phyloP scores from a whole-genome alignment of 2,888 invertebrate species.

The Fabriciana adippe region DNA sequence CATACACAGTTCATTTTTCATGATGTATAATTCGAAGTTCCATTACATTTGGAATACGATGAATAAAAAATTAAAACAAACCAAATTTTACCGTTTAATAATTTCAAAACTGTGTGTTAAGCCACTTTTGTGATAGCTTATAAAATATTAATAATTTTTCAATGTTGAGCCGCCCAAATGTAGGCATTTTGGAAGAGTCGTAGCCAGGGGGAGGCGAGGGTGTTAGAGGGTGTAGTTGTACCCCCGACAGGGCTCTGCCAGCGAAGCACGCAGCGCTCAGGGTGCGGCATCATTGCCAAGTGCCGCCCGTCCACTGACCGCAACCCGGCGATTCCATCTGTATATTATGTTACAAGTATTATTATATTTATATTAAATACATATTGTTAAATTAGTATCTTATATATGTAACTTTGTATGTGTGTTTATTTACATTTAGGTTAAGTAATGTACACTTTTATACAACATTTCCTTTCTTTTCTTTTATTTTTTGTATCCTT shows the following conservation, averaged over 20 bases:
- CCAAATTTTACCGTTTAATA: no score
- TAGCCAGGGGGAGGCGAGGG: constrained; percentile 93
- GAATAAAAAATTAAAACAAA: no score
- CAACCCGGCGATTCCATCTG: constrained; percentile 93
- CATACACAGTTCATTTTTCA: no score
- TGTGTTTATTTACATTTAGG: no score
- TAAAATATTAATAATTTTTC: neutral
- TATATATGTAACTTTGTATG: no score
- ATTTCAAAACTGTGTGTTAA: neutral
- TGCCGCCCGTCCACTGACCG: constrained; percentile 96
- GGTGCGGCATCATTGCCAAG: constrained; percentile 99
- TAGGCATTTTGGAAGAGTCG: constrained; percentile 95
- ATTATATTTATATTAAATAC: neutral
- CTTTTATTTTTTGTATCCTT: no score
- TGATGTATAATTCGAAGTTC: no score
- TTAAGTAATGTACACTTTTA: no score
- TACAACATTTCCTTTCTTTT: no score
- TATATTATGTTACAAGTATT: constrained; percentile 30
- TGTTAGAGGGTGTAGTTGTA: constrained; percentile 61
- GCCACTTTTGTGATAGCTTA: neutral
- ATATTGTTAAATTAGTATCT: no score
- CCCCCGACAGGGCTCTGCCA: constrained; percentile 93
- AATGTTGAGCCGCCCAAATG: constrained; percentile 82
- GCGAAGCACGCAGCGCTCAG: constrained; percentile 93
- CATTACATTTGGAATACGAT: no score